Base-by-base conservation (phyloP, 2,888 invertebrate genomes). In the Ecliptopera silaceata region DNA sequence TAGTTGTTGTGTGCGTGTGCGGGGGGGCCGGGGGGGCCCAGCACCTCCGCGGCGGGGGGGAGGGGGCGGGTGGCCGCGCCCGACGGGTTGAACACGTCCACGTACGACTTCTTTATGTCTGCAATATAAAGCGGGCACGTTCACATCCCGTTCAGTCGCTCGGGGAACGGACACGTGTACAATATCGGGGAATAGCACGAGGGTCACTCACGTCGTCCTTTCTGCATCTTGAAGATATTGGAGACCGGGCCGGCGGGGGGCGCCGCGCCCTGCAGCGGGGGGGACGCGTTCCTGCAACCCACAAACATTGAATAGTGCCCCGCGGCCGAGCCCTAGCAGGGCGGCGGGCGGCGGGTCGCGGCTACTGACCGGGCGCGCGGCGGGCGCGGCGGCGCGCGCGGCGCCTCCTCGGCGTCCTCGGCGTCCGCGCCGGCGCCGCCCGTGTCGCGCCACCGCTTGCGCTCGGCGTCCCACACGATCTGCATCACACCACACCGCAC, bases 391-490 rank as follows among this genome's bases (percentile, higher is more conserved):
- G 74, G 70, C 34, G 70, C 71, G 59, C 56, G 34, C 29, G 68
- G 70, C 32, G 66, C 71, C 49, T 47, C 34, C 49, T 91, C 94
- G 18, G 93, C 93, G 4, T 92, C 94, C n/a, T n/a, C n/a, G 63
- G 94, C 95, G 18, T 93, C 93, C 4, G 92, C 94, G n/a, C n/a
- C n/a, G 63, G 94, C 95, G 22, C 93, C 95, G 79, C 96, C 96
- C 39, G 94, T 93, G 88, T 98, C 96, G 46, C 94, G 93, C 98
- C 98, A 98, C 68, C 94, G 93, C 79, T 97, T 96, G 74, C 93
- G 94, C n/a, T 94, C 94, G 55, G 95, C 92, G 91, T 98, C 97
- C 98, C 98, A 98, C 50, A 98, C 96, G 92, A 98, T 98, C 97
- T 97, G 80, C 20, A 36, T 43, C 36, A 41, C 39, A 32, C 2